These are phyloP conservation scores for Myotis findleyi DNA, from an alignment of 2,797 vertebrate genomes.

Conservation along the genomic window DNA sequence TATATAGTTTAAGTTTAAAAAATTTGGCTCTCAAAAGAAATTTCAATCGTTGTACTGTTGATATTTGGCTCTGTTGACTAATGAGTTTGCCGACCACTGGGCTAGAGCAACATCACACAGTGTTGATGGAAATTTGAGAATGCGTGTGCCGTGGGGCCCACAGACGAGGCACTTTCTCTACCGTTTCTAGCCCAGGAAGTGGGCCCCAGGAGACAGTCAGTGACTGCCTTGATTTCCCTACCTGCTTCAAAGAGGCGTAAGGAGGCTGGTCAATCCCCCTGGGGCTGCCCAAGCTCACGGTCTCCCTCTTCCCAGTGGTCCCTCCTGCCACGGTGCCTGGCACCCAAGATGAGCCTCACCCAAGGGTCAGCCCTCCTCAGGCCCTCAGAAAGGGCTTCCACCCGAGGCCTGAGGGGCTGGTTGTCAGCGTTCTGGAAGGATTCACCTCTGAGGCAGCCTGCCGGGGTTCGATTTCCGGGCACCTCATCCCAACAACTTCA, in stretches of 20 bases:
- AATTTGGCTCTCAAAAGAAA: too few species aligned
- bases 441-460: neutral
- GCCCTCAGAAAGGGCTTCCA: neutral
- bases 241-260: neutral
- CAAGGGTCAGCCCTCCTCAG: too few species aligned
- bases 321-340: neutral
- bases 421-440: neutral
- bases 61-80: too few species aligned
- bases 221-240: constrained; percentile 37
- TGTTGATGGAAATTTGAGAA: neutral
- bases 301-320: neutral
- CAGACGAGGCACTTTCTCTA: neutral
- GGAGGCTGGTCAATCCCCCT: neutral
- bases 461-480: rapidly evolving
- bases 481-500: neutral
- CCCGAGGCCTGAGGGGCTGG: neutral
- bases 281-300: neutral
- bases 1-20: too few species aligned
- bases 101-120: too few species aligned
- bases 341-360: neutral
- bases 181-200: neutral
- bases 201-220: neutral
- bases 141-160: neutral
- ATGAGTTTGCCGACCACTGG: too few species aligned
- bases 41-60: too few species aligned